phyloP scores from a whole-genome alignment of 2,797 vertebrate species.

The Micromesistius poutassou region DNA sequence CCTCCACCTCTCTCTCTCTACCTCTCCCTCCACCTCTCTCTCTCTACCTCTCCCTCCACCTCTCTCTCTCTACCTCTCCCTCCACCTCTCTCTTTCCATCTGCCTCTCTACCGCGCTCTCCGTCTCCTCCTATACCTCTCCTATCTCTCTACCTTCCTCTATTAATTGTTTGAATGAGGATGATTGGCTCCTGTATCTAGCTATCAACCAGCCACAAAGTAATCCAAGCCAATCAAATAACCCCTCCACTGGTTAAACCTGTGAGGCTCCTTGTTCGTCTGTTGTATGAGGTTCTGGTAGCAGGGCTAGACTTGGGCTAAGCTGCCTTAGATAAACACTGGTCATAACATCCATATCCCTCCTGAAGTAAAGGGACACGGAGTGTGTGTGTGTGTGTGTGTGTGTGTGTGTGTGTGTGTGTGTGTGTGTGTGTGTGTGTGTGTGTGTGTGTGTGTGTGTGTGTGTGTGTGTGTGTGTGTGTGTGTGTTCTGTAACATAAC shows the following conservation, averaged over 20 bases:
- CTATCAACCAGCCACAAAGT: not conserved
- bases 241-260: not conserved
- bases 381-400: not conserved
- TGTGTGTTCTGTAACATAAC: too few relatives aligned
- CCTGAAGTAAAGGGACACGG: not conserved
- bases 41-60: not conserved
- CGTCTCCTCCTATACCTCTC: too few relatives aligned
- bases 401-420: not conserved
- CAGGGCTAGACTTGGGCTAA: not conserved
- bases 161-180: not conserved
- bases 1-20: too few relatives aligned
- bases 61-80: not conserved
- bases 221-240: not conserved
- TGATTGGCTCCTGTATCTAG: not conserved
- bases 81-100: not conserved
- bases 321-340: not conserved
- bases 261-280: conserved; percentile 6
- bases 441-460: not conserved
- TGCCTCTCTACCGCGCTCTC: not conserved
- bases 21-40: too few relatives aligned
- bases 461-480: not conserved
- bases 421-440: not conserved
- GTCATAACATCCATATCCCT: conserved; percentile 10
- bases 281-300: not conserved
- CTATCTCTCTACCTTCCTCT: not conserved